A percentile compares a stretch with the other conserved stretches of the same genome.
These are phyloP conservation scores for Probaryconus sp. DNA, from an alignment of 1,140 invertebrate species.

Conservation along the genomic window DNA sequence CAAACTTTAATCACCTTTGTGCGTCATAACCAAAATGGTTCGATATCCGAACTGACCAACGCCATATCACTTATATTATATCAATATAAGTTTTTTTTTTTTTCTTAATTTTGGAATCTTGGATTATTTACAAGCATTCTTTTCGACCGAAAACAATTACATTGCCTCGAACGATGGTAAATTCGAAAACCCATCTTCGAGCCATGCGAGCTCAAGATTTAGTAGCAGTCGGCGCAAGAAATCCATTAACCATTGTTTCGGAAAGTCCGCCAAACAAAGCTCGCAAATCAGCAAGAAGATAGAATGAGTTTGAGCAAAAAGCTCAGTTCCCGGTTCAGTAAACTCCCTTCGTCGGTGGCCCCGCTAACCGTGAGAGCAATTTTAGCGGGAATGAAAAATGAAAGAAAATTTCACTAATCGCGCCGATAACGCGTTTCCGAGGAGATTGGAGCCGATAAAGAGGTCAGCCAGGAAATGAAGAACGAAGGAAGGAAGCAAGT, in stretches of 20 bases:
- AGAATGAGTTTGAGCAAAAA: constrained; percentile 62
- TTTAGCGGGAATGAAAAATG: constrained; percentile 7
- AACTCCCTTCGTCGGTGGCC: constrained; percentile 48
- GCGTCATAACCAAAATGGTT: constrained; percentile 9
- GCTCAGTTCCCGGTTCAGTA: constrained; percentile 43
- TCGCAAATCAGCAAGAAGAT: constrained; percentile 55
- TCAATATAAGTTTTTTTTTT: too few relatives aligned
- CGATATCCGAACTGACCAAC: constrained; percentile 21
- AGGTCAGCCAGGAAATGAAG: not conserved
- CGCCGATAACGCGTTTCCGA: too few relatives aligned
- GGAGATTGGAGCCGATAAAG: not conserved
- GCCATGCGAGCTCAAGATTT: constrained; percentile 47
- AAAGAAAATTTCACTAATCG: too few relatives aligned
- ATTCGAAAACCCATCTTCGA: constrained; percentile 12
- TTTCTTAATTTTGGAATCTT: too few relatives aligned
- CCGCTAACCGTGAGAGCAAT: constrained; percentile 53
- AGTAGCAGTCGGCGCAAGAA: constrained; percentile 49
- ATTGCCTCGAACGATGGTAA: constrained; percentile 16
- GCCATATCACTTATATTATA: too few relatives aligned
- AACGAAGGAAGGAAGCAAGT: not conserved
- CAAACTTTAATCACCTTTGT: constrained; percentile 47
- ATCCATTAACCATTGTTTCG: constrained; percentile 63
- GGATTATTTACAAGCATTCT: too few relatives aligned
- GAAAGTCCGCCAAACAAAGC: constrained; percentile 59
- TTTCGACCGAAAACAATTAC: too few relatives aligned